Evolutionary conservation across 2,888 invertebrate species (phyloP).

Genomic region (Listrodromus nycthemerus): DNA sequence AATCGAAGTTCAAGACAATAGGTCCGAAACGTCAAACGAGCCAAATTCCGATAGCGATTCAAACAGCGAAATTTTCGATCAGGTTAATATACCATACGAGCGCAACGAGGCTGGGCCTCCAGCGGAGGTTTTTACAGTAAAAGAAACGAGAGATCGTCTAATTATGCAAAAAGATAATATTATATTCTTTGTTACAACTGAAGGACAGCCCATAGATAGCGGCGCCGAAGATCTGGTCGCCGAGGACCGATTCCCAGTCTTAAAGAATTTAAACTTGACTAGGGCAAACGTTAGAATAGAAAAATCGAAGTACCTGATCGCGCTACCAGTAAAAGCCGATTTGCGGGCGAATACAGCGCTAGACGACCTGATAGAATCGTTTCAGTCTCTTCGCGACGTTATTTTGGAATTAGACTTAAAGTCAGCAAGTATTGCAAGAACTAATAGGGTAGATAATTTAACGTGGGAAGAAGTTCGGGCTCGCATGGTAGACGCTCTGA

Average conservation of each 20-base stretch:
- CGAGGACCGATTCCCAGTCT: background rate
- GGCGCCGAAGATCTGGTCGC: slow-evolving; percentile 30
- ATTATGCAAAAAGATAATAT: slow-evolving; percentile 53
- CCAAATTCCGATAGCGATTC: background rate
- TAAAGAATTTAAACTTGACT: background rate
- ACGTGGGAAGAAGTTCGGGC: slow-evolving; percentile 19
- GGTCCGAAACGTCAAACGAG: background rate
- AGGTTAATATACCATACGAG: background rate
- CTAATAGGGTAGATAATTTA: slow-evolving; percentile 19
- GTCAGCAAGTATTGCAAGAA: slow-evolving; percentile 40
- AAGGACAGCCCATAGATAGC: slow-evolving; percentile 40
- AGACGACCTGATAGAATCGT: slow-evolving; percentile 33
- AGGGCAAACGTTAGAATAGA: background rate
- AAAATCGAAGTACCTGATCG: background rate
- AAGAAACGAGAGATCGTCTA: slow-evolving; percentile 40
- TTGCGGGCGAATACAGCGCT: background rate
- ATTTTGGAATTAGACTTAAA: background rate
- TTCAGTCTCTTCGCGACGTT: slow-evolving; percentile 10
- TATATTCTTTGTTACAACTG: slow-evolving; percentile 31
- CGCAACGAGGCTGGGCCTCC: background rate
- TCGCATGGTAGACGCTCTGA: background rate
- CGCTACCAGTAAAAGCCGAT: slow-evolving; percentile 7
- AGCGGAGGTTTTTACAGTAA: slow-evolving; percentile 35
- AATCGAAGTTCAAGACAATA: background rate
- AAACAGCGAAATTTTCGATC: background rate